Conservation (phyloP, 2,888 invertebrate species). For the Dione vanillae region DNA sequence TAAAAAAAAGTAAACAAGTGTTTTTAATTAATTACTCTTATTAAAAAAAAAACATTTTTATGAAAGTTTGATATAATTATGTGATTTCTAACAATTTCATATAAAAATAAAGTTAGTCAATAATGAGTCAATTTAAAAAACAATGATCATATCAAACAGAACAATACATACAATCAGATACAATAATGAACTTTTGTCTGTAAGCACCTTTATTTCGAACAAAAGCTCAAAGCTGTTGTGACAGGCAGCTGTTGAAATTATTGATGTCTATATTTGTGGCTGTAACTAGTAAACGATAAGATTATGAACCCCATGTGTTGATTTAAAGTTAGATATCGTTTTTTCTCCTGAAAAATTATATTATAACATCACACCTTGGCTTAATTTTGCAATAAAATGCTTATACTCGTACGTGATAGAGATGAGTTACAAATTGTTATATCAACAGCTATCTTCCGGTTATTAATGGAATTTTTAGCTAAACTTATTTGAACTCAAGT, state of each 20-base stretch:
- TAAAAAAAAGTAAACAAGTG: too few relatives aligned
- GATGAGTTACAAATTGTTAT: background rate
- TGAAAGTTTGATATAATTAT: too few relatives aligned
- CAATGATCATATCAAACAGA: conserved; percentile 70
- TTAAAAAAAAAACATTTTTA: too few relatives aligned
- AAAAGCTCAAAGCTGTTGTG: conserved; percentile 76
- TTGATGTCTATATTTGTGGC: conserved; percentile 61
- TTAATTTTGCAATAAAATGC: conserved; percentile 30
- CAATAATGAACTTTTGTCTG: conserved; percentile 63
- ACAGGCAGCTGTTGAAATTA: conserved; percentile 69
- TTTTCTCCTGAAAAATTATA: conserved; percentile 30
- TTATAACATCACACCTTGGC: conserved; percentile 36
- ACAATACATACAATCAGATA: conserved; percentile 70
- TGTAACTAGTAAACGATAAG: conserved; percentile 47
- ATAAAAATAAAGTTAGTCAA: background rate
- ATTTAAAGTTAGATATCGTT: conserved; percentile 47
- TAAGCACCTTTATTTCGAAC: conserved; percentile 78
- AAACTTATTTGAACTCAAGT: too few relatives aligned
- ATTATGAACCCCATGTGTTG: conserved; percentile 51
- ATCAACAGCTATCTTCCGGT: too few relatives aligned
- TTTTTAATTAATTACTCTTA: too few relatives aligned
- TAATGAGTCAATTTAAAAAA: conserved; percentile 52
- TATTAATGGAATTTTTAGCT: too few relatives aligned
- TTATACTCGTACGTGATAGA: background rate
- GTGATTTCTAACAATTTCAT: background rate